Percentiles rank a stretch among this genome's conserved stretches.
Conservation (phyloP, 1,140 invertebrate genomes). For the Drosophila auraria region DNA sequence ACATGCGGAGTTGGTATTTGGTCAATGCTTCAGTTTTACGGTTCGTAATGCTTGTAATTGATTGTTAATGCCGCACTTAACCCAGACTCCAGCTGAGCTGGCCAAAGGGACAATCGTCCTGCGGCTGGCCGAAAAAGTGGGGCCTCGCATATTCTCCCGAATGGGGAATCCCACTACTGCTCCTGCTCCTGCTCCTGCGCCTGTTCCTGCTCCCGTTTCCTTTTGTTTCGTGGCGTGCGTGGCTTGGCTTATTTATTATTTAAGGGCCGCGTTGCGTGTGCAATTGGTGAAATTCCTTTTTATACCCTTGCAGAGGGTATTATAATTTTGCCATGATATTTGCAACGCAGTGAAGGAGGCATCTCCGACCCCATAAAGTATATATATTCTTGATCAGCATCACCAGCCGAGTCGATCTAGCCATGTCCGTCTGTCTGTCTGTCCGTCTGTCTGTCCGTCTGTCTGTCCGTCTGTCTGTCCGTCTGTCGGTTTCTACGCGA, state of each 20-base stretch:
- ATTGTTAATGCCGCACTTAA: conserved; percentile 75
- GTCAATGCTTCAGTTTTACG: conserved; percentile 74
- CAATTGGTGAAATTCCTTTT: conserved; percentile 62
- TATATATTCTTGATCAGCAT: no score
- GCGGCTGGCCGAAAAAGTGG: conserved; percentile 15
- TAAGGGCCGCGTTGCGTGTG: conserved; percentile 58
- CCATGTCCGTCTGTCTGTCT: no score
- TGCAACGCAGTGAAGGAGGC: no score
- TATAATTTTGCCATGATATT: no score
- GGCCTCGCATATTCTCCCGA: conserved; percentile 2
- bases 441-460: no score
- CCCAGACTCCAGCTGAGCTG: conserved; percentile 63
- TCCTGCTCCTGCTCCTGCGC: neutral
- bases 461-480: no score
- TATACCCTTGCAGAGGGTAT: no score
- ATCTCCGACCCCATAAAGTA: no score
- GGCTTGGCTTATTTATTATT: conserved; percentile 69
- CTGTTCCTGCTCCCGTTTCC: neutral
- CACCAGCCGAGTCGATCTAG: no score
- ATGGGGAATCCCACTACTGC: neutral
- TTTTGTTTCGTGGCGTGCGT: conserved; percentile 37
- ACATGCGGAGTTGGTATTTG: conserved; percentile 57
- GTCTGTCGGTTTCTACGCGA: no score
- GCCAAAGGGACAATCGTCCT: conserved; percentile 54
- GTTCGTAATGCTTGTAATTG: conserved; percentile 76